Evolutionary conservation across 2,888 invertebrate genomes (phyloP).

Genomic region (Leucophenga montana): DNA sequence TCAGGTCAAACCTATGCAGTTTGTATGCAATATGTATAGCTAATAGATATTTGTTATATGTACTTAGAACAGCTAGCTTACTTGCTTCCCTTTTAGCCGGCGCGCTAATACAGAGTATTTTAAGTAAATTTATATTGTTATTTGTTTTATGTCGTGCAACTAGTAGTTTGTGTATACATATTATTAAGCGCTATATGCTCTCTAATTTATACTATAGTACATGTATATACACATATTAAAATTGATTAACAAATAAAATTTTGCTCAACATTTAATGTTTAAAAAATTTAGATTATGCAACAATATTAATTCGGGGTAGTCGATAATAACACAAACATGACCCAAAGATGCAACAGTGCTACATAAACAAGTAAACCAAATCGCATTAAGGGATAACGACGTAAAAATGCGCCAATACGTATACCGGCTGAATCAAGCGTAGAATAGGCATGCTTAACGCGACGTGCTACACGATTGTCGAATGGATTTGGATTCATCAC

Average conservation of each 20-base stretch:
- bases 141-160: not conserved
- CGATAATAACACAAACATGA: conserved; percentile 84
- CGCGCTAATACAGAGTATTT: not conserved
- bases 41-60: conserved; percentile 13
- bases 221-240: no score
- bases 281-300: not conserved
- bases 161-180: conserved; percentile 23
- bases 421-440: conserved; percentile 85
- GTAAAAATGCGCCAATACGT: conserved; percentile 84
- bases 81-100: not conserved
- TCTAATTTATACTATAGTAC: not conserved
- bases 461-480: conserved; percentile 82
- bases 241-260: conserved; percentile 38
- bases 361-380: conserved; percentile 89
- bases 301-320: conserved; percentile 72
- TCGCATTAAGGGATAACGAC: conserved; percentile 87
- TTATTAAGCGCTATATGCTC: conserved; percentile 1
- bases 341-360: conserved; percentile 89
- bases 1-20: not conserved
- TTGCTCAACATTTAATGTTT: conserved; percentile 39
- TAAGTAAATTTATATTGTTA: no score
- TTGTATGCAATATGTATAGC: conserved; percentile 28
- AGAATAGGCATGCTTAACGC: conserved; percentile 85
- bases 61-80: no score
- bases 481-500: conserved; percentile 84